These are phyloP conservation scores for Colaptes auratus DNA, from an alignment of 2,113 vertebrate species.

Conservation along the genomic window DNA sequence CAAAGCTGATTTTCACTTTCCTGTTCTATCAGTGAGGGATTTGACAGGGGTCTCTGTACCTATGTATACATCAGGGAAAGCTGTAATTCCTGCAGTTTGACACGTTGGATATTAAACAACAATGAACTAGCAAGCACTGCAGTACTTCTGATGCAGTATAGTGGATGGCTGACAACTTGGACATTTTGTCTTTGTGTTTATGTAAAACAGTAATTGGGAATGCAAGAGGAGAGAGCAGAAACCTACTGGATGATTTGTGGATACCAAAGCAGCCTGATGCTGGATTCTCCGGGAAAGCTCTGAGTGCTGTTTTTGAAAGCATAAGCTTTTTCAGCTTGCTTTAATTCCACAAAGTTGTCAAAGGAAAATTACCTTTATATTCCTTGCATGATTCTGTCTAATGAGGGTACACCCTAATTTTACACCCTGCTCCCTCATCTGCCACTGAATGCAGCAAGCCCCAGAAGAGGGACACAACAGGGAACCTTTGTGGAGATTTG, in stretches of 20 bases:
- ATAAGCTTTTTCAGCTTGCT: neutral
- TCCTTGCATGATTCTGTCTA: neutral
- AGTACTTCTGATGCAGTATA: neutral
- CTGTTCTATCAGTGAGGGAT: neutral
- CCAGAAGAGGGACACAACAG: neutral
- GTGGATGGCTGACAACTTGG: neutral
- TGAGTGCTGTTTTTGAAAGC: neutral
- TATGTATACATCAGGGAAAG: neutral
- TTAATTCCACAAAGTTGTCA: neutral
- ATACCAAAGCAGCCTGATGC: neutral
- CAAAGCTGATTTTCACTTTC: neutral
- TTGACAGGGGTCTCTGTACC: neutral
- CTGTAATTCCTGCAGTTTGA: neutral
- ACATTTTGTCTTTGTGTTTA: neutral
- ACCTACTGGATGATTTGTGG: neutral
- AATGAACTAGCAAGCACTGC: neutral
- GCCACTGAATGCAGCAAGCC: neutral
- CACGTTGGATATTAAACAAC: neutral
- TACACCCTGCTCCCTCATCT: neutral
- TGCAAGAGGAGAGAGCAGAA: neutral
- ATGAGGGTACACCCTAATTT: neutral
- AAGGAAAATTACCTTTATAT: neutral
- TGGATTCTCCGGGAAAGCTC: neutral
- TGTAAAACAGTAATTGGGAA: neutral
- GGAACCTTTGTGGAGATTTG: neutral